These are phyloP conservation scores for Elgaria multicarinata DNA, from an alignment of 2,113 vertebrate species.

Conservation along the genomic window DNA sequence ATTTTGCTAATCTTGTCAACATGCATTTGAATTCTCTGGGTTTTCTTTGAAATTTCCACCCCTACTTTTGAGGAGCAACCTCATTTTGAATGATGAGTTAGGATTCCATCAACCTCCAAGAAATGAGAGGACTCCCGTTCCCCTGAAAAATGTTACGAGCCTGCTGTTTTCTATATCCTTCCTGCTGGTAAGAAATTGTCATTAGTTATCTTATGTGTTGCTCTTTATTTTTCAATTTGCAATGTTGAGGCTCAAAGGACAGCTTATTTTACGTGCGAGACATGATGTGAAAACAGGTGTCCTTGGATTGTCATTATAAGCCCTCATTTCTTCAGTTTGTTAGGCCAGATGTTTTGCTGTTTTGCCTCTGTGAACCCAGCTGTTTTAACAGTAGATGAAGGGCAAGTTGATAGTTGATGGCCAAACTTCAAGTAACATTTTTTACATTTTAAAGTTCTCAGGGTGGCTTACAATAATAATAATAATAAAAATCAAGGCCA, in stretches of 20 bases:
- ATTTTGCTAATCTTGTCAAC: neutral
- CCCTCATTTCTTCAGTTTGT: neutral
- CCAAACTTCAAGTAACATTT: neutral
- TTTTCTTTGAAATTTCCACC: neutral
- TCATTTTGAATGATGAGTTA: neutral
- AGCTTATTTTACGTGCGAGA: neutral
- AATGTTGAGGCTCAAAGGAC: neutral
- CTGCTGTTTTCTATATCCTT: neutral
- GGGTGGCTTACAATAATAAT: too few species aligned
- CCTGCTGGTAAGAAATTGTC: neutral
- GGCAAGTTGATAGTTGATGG: neutral
- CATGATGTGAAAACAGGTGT: neutral
- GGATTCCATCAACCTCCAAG: neutral
- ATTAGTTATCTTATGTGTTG: neutral
- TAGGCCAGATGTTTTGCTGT: neutral
- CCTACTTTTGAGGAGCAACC: neutral
- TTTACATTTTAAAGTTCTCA: neutral
- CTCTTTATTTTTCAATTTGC: neutral
- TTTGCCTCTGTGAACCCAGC: neutral
- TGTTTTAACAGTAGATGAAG: neutral
- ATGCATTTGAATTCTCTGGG: neutral
- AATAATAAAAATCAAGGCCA: neutral
- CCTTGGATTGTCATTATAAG: neutral
- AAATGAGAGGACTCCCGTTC: neutral
- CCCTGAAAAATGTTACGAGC: neutral